phyloP scores from a whole-genome alignment of 1,140 invertebrate species.

The Antheraea mylitta region DNA sequence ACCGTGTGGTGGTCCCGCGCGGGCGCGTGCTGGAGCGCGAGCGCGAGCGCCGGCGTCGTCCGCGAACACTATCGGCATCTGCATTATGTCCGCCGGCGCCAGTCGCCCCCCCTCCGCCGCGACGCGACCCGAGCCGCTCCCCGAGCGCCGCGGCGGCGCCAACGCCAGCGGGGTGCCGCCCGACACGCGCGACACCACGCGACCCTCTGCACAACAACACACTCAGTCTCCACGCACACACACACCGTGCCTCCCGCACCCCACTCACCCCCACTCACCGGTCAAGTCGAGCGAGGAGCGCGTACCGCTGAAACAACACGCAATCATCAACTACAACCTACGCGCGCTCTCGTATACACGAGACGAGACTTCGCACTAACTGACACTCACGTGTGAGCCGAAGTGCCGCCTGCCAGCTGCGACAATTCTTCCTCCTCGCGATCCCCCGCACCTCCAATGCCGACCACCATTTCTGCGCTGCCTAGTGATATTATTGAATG shows the following conservation, averaged over 20 bases:
- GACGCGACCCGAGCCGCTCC: no score
- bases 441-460: slow-evolving; percentile 3
- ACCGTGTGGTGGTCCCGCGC: no score
- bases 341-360: slow-evolving; percentile 23
- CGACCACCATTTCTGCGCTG: background rate
- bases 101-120: slow-evolving; percentile 19
- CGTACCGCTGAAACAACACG: background rate
- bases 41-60: slow-evolving; percentile 32
- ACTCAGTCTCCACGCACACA: background rate
- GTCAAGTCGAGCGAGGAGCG: background rate
- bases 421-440: background rate
- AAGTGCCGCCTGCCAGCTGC: background rate
- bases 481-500: no score
- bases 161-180: slow-evolving; percentile 44
- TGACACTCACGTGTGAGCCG: slow-evolving; percentile 40
- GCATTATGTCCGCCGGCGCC: slow-evolving; percentile 54
- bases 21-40: slow-evolving; percentile 35
- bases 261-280: background rate
- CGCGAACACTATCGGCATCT: slow-evolving; percentile 52
- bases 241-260: no score
- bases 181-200: slow-evolving; percentile 46
- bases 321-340: background rate
- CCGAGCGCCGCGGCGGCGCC: slow-evolving; percentile 25
- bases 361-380: no score
- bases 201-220: slow-evolving; percentile 30